Base-by-base conservation (phyloP, 1,140 invertebrate species). In the Vollenhovia emeryi region DNA sequence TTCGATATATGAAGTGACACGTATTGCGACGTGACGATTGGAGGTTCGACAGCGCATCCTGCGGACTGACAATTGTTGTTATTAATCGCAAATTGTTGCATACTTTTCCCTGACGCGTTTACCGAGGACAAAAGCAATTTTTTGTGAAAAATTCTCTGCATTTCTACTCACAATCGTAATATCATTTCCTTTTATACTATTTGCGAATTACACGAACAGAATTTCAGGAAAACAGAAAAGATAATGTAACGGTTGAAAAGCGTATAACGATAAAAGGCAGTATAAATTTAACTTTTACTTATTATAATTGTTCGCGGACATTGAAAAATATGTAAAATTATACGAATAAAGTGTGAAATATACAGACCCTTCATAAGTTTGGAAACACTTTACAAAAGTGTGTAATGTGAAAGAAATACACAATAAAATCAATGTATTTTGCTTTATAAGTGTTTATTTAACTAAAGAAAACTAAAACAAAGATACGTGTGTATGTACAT, bases 1-100 rank as follows among this genome's bases (percentile, higher is more conserved):
- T 71, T 73, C 66, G 50, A 82, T 73, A 24, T 73, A 82, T 57
- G 36, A 82, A 73, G 78, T 57, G 78, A 82, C 64, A 82, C 66
- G 52, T 82, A 82, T 82, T 57, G 78, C 78, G 52, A 71, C 64
- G 64, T 73, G 78, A 73, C 66, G 66, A 82, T 71, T 71, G 78
- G n/a, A 82, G 50, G 36, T 36, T 73, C 40, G 78, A 82, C 78
- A 71, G 78, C 66, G 66, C 36, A 71, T 82, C 50, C 66, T 71
- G 36, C 15, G 36, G 30, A n/a, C 66, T 59, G 78, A 82, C 78
- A 57, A 24, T 82, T 82, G 68, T 79, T 79, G 33, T 79, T 79
- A 82, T 82, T 82, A 82, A 82, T 82, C 36, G 66, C 27, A 71
- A 55, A 45, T 82, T 82, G 66, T 45, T 57, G 24, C 27, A n/a